Evolutionary conservation across 2,888 invertebrate genomes (phyloP).

Genomic region (Tenthredo scrophulariae): DNA sequence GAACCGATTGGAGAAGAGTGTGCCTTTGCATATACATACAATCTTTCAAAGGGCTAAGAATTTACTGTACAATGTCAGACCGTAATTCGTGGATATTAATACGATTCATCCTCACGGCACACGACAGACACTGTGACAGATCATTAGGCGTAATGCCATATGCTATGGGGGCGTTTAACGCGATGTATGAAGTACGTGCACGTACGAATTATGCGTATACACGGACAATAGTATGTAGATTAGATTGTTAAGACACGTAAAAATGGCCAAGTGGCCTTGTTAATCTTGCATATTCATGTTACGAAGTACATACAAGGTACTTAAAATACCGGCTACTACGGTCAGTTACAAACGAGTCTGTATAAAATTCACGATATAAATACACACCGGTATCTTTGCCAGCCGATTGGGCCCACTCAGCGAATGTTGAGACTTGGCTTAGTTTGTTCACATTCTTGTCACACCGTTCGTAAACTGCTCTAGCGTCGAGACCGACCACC

Average conservation of each 20-base stretch:
- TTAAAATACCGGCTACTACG: background rate
- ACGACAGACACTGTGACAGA: conserved; percentile 1
- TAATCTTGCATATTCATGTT: conserved; percentile 37
- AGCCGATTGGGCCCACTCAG: conserved; percentile 82
- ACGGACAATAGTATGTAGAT: background rate
- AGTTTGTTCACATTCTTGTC: conserved; percentile 73
- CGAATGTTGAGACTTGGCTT: conserved; percentile 78
- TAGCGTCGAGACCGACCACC: conserved; percentile 80
- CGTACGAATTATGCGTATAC: background rate
- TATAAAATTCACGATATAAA: background rate
- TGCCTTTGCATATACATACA: background rate
- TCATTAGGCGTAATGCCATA: conserved; percentile 27
- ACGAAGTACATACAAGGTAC: background rate
- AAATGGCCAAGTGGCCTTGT: conserved; percentile 33
- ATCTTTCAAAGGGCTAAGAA: background rate
- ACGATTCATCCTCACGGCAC: conserved; percentile 18
- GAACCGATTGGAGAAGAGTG: background rate
- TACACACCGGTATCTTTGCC: conserved; percentile 80
- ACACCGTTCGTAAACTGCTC: conserved; percentile 75
- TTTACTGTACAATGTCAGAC: background rate
- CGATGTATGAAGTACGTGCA: background rate
- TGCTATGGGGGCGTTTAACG: conserved; percentile 28
- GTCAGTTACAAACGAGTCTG: background rate
- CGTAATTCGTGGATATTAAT: background rate
- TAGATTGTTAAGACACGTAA: conserved; percentile 39